Conservation (phyloP, 2,113 vertebrate genomes). For the Apaloderma vittatum region DNA sequence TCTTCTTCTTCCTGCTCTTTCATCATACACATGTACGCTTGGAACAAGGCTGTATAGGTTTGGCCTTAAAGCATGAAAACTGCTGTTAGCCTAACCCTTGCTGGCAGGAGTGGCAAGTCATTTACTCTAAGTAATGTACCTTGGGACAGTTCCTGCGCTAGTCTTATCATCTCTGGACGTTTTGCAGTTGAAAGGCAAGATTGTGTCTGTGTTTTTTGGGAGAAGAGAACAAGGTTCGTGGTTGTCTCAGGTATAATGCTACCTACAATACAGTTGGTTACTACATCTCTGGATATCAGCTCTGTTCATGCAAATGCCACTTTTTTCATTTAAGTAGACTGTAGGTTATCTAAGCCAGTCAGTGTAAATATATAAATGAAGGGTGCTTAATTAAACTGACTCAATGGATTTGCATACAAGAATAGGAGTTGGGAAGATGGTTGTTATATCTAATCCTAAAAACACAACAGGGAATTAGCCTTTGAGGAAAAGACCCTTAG, state of each 20-base stretch:
- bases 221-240: accelerated
- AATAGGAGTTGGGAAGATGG: not conserved
- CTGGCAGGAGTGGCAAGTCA: not conserved
- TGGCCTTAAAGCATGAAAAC: not conserved
- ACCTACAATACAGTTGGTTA: not conserved
- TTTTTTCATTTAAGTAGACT: not conserved
- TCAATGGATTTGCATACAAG: not conserved
- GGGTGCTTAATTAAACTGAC: not conserved
- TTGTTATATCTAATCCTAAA: not conserved
- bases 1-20: not conserved
- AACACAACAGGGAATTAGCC: not conserved
- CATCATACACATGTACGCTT: not conserved
- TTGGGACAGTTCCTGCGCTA: not conserved
- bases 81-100: not conserved
- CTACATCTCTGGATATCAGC: not conserved
- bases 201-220: not conserved
- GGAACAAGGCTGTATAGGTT: not conserved
- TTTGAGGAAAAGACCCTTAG: not conserved
- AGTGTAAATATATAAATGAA: not conserved
- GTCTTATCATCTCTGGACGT: not conserved
- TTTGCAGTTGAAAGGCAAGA: not conserved
- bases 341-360: not conserved
- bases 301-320: not conserved
- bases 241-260: not conserved
- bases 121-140: not conserved